These are phyloP conservation scores for Melipona quadrifasciata DNA, from an alignment of 1,140 invertebrate genomes.

Conservation along the genomic window DNA sequence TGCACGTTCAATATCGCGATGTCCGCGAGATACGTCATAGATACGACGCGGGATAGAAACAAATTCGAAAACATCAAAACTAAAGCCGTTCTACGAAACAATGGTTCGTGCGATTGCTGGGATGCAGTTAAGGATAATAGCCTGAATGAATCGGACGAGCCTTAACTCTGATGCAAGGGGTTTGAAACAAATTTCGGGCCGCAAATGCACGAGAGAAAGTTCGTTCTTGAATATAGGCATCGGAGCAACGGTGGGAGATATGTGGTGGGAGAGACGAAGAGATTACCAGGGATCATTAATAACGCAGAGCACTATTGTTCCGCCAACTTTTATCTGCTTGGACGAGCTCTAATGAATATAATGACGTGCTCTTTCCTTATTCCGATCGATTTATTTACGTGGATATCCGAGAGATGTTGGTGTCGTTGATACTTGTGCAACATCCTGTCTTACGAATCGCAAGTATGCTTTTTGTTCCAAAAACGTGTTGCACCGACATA, in stretches of 20 bases:
- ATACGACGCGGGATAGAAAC: neutral
- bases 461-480: no score
- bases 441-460: neutral
- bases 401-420: slow-evolving; percentile 16
- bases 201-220: slow-evolving; percentile 63
- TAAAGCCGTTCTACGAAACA: slow-evolving; percentile 54
- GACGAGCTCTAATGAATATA: slow-evolving; percentile 71
- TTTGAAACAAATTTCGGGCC: slow-evolving; percentile 66
- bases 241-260: slow-evolving; percentile 21
- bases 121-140: slow-evolving; percentile 68
- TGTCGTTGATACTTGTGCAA: neutral
- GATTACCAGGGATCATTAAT: slow-evolving; percentile 73
- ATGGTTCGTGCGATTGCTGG: slow-evolving; percentile 59
- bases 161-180: slow-evolving; percentile 57
- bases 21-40: neutral
- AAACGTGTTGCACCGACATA: neutral
- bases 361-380: slow-evolving; percentile 59
- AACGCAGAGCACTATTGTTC: slow-evolving; percentile 68
- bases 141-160: slow-evolving; percentile 61
- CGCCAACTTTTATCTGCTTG: slow-evolving; percentile 70
- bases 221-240: slow-evolving; percentile 47
- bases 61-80: slow-evolving; percentile 42
- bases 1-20: no score
- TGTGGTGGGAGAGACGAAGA: slow-evolving; percentile 53
- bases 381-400: slow-evolving; percentile 61